These are phyloP conservation scores for Psittacara wagleri DNA, from an alignment of 2,113 vertebrate species.

Conservation along the genomic window DNA sequence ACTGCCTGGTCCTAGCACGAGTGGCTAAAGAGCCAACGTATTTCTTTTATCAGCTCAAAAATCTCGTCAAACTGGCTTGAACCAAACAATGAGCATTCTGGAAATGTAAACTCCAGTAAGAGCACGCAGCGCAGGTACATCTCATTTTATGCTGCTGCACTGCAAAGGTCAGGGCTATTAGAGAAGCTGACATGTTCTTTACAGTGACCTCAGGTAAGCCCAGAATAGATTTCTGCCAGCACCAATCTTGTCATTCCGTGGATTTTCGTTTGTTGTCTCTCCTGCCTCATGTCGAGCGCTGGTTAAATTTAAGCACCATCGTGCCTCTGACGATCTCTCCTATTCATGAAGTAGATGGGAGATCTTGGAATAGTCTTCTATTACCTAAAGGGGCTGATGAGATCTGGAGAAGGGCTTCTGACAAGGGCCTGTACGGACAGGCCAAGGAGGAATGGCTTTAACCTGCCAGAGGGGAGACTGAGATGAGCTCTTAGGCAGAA, in stretches of 20 bases:
- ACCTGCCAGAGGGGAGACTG: background rate
- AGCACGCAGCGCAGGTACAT: background rate
- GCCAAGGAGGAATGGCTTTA: background rate
- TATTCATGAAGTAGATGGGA: background rate
- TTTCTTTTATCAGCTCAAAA: background rate
- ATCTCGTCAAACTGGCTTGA: background rate
- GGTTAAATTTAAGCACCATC: background rate
- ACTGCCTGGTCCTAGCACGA: background rate
- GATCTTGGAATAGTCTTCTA: background rate
- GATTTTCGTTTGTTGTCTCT: background rate
- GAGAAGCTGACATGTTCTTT: background rate
- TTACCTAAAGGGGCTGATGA: background rate
- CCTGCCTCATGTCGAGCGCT: accelerated
- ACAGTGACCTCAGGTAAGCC: background rate
- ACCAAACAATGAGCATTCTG: background rate
- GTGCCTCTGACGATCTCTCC: background rate
- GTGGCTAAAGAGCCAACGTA: background rate
- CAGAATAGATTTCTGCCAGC: background rate
- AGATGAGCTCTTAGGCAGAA: background rate
- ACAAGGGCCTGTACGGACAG: background rate
- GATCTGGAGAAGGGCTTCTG: background rate
- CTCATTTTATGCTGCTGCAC: background rate
- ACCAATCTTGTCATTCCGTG: background rate
- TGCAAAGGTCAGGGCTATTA: background rate
- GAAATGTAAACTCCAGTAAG: background rate